These are phyloP conservation scores for Gymnoscopelus braueri DNA, from an alignment of 2,797 vertebrate species.

Conservation along the genomic window DNA sequence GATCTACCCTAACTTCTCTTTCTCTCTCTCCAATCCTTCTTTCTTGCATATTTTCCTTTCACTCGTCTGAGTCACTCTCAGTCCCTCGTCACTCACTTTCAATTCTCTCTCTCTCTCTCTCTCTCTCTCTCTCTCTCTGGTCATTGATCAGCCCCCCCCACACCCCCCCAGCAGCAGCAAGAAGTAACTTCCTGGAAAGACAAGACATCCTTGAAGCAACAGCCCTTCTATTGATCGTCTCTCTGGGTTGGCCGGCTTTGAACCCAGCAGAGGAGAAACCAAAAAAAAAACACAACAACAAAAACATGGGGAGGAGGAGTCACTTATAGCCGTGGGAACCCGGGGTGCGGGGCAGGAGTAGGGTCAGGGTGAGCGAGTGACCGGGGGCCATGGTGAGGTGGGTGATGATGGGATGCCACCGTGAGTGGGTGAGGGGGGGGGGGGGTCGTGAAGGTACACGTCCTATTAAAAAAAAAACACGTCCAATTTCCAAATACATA, in stretches of 20 bases:
- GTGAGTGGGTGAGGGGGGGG: too few species aligned
- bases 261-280: slow-evolving; percentile 57
- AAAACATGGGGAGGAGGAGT: slow-evolving; percentile 37
- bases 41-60: too few species aligned
- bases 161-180: slow-evolving; percentile 50
- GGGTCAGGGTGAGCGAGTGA: too few species aligned
- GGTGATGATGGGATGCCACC: too few species aligned
- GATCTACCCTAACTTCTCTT: too few species aligned
- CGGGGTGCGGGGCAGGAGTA: background rate
- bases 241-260: slow-evolving; percentile 53
- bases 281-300: too few species aligned
- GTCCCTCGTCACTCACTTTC: background rate
- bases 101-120: slow-evolving; percentile 28
- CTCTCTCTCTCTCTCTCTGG: slow-evolving; percentile 40
- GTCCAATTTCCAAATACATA: too few species aligned
- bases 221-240: slow-evolving; percentile 75
- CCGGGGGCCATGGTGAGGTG: too few species aligned
- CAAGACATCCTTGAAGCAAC: slow-evolving; percentile 67
- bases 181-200: slow-evolving; percentile 72
- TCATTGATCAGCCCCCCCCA: slow-evolving; percentile 72
- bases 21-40: too few species aligned
- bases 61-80: too few species aligned
- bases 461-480: too few species aligned
- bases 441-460: too few species aligned
- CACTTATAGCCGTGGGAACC: slow-evolving; percentile 68